Percentiles rank a stretch among this genome's conserved stretches.
Evolutionary conservation across 2,797 vertebrate genomes (phyloP).

Genomic region (Vireo griseus): DNA sequence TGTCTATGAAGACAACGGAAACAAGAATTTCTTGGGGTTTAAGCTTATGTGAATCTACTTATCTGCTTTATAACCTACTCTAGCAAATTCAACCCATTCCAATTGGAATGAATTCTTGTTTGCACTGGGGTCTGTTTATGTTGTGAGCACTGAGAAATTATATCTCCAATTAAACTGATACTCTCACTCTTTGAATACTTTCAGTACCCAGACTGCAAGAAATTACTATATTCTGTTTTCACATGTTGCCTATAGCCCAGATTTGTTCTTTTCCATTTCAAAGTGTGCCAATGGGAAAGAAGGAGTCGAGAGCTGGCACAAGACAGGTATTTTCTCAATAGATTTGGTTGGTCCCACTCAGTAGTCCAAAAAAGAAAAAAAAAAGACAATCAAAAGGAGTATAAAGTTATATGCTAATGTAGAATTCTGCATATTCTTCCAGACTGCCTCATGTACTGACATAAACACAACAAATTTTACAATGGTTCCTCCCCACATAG

Average conservation of each 20-base stretch:
- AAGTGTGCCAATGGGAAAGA: neutral
- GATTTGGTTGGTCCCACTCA: neutral
- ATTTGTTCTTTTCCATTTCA: neutral
- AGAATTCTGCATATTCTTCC: neutral
- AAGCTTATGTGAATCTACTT: neutral
- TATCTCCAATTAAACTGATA: neutral
- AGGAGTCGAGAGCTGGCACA: neutral
- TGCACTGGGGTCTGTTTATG: neutral
- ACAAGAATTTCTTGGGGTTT: neutral
- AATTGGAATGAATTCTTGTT: neutral
- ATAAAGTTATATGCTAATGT: neutral
- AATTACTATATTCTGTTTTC: neutral
- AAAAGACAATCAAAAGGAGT: fast-evolving
- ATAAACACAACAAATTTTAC: neutral
- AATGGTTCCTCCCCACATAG: neutral
- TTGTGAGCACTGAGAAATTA: neutral
- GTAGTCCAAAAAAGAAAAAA: neutral
- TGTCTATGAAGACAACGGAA: neutral
- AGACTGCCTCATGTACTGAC: neutral
- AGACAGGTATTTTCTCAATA: neutral
- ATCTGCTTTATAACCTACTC: neutral
- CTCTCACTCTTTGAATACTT: neutral
- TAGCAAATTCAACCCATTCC: neutral
- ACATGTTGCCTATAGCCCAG: neutral
- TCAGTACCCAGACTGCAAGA: neutral